Conservation (phyloP, 2,888 invertebrate species). For the Nezara viridula region DNA sequence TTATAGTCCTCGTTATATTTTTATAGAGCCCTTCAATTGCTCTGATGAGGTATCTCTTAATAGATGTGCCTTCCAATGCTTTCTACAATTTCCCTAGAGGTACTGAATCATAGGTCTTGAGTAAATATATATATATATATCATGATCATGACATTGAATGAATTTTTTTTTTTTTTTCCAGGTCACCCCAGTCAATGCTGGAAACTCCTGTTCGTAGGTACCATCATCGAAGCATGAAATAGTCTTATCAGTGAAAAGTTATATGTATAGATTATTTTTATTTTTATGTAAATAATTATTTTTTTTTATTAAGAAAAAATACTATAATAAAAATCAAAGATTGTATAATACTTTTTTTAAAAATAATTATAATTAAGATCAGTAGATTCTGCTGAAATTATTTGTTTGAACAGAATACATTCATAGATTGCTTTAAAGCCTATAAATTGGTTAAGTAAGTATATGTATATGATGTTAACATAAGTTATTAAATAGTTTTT, state of each 20-base stretch:
- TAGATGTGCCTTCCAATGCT: too few relatives aligned
- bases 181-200: conserved; percentile 15
- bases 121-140: too few relatives aligned
- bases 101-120: too few relatives aligned
- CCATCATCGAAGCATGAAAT: conserved; percentile 2
- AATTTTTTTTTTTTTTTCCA: too few relatives aligned
- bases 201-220: conserved; percentile 25
- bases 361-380: not conserved
- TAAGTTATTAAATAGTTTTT: not conserved
- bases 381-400: not conserved
- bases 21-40: too few relatives aligned
- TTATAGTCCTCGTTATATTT: too few relatives aligned
- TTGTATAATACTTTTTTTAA: not conserved
- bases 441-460: not conserved
- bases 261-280: not conserved
- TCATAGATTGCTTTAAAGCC: not conserved
- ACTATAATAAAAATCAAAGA: not conserved
- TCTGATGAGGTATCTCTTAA: too few relatives aligned
- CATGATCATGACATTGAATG: too few relatives aligned
- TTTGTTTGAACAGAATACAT: not conserved
- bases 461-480: not conserved
- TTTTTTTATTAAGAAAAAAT: not conserved
- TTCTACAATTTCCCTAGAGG: too few relatives aligned
- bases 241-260: not conserved
- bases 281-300: not conserved